Percentiles rank a stretch among this genome's conserved stretches.
Conservation (phyloP, 1,140 invertebrate genomes). For the Trachymyrmex cornetzi region DNA sequence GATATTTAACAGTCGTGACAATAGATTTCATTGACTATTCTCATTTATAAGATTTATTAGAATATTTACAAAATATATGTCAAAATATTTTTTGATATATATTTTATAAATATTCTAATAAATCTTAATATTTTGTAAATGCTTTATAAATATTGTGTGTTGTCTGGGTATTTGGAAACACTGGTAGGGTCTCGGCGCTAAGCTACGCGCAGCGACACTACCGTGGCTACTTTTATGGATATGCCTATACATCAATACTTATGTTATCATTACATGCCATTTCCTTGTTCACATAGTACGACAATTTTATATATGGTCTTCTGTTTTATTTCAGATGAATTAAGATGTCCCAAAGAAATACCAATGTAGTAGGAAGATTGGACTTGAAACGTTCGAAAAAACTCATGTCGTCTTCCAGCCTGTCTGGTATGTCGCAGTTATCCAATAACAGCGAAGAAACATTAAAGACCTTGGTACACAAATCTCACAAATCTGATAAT, state of each 20-base stretch:
- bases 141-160: too few species aligned
- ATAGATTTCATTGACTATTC: too few species aligned
- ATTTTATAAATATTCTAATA: too few species aligned
- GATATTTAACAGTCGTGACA: too few species aligned
- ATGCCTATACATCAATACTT: background rate
- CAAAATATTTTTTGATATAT: too few species aligned
- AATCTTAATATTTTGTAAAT: too few species aligned
- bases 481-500: slow-evolving; percentile 79
- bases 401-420: slow-evolving; percentile 85
- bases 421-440: slow-evolving; percentile 85
- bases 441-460: slow-evolving; percentile 85
- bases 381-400: slow-evolving; percentile 84
- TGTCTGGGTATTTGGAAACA: too few species aligned
- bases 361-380: slow-evolving; percentile 73
- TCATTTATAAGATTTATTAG: too few species aligned
- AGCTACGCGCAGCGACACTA: too few species aligned
- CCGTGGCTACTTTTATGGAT: too few species aligned
- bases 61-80: too few species aligned
- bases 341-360: slow-evolving; percentile 82
- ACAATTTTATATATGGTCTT: background rate
- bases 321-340: slow-evolving; percentile 70
- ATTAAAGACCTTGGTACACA: slow-evolving; percentile 83
- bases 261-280: background rate
- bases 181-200: too few species aligned
- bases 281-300: background rate